Percentiles rank a stretch among this genome's conserved stretches.
These are phyloP conservation scores for Lampris incognitus DNA, from an alignment of 2,113 vertebrate genomes.

Conservation along the genomic window DNA sequence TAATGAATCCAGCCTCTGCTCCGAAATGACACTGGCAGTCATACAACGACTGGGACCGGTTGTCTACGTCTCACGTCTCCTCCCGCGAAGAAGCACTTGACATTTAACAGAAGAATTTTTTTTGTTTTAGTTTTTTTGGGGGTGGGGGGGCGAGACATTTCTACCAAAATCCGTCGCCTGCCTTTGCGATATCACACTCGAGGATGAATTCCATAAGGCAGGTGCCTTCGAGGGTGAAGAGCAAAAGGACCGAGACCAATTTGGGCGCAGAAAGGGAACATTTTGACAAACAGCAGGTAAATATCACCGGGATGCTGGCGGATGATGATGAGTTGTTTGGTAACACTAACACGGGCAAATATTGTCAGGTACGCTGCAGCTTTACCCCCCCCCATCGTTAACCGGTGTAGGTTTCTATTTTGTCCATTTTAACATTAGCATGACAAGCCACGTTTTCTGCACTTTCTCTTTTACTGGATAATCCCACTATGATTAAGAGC, in stretches of 20 bases:
- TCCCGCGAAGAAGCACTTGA: background rate
- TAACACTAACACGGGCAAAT: no score
- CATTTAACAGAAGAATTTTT: background rate
- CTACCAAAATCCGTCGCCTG: background rate
- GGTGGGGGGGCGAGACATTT: background rate
- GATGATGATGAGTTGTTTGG: no score
- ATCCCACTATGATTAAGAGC: no score
- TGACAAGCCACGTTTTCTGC: constrained; percentile 39
- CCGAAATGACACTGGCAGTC: constrained; percentile 25
- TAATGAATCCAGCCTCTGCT: constrained; percentile 17
- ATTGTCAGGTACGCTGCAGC: no score
- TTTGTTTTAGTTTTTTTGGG: background rate
- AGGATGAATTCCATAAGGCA: constrained; percentile 92
- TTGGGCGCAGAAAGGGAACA: constrained; percentile 92
- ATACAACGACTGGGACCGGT: background rate
- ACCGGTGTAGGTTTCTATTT: no score
- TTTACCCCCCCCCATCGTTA: no score
- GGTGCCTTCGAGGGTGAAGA: constrained; percentile 89
- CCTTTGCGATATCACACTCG: background rate
- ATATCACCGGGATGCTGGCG: constrained; percentile 12
- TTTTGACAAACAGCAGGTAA: constrained; percentile 94
- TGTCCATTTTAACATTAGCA: background rate
- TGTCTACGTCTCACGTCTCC: background rate
- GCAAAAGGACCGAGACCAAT: constrained; percentile 84
- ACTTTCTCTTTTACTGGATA: no score